Evolutionary conservation across 1,140 invertebrate genomes (phyloP).

Genomic region (Drosophila ogumai): DNA sequence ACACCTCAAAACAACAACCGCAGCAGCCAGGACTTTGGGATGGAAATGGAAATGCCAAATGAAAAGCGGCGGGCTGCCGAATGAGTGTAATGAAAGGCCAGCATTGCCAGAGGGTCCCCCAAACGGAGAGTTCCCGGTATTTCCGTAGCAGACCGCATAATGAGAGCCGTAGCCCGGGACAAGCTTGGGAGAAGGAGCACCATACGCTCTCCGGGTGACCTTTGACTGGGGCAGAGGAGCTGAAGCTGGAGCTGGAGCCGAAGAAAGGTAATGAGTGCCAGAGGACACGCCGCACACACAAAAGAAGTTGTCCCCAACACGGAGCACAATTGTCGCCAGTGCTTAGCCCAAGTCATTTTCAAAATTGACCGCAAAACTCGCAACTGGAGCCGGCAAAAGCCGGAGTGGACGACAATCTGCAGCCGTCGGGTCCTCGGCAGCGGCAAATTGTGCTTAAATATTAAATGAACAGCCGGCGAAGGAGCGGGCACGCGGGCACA

Average conservation of each 20-base stretch:
- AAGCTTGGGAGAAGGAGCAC: conserved; percentile 11
- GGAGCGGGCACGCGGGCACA: conserved; percentile 17
- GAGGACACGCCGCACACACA: conserved; percentile 69
- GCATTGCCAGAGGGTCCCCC: neutral
- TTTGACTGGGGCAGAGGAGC: conserved; percentile 8
- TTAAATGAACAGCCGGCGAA: conserved; percentile 77
- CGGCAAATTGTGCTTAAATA: conserved; percentile 84
- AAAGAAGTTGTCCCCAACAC: conserved; percentile 55
- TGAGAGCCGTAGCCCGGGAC: conserved; percentile 54
- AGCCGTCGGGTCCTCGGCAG: conserved; percentile 42
- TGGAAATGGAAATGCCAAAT: conserved; percentile 74
- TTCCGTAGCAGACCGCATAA: conserved; percentile 84
- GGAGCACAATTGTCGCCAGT: conserved; percentile 73
- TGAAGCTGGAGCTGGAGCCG: conserved; percentile 8
- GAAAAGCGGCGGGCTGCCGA: conserved; percentile 62
- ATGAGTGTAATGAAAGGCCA: conserved; percentile 76
- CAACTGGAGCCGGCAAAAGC: conserved; percentile 1
- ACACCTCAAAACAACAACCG: conserved; percentile 67
- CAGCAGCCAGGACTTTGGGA: conserved; percentile 37
- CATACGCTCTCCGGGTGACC: conserved; percentile 43
- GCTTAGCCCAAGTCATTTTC: conserved; percentile 81
- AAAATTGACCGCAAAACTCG: conserved; percentile 77
- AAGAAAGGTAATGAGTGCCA: conserved; percentile 79
- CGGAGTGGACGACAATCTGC: conserved; percentile 36
- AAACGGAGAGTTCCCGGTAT: conserved; percentile 57